These are phyloP conservation scores for crab-eating macaque (Macaca fascicularis) DNA, from an alignment of 2,113 vertebrate species.

Conservation along the genomic window T2T-MFA8v1.1 NC_088390.1:48724501-48725000, in stretches of 20 bases:
- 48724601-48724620: neutral
- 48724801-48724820: neutral
- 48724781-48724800: neutral
- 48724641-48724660: constrained; percentile 18
- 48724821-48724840: neutral
- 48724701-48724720: constrained; percentile 56
- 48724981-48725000: constrained; percentile 54
- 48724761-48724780: neutral
- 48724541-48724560: constrained; percentile 57
- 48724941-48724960: neutral
- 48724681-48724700: constrained; percentile 31
- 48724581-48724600: constrained; percentile 2
- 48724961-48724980: constrained; percentile 41
- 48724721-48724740: constrained; percentile 51
- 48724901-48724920: constrained; percentile 32
- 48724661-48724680: constrained; percentile 23
- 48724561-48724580: constrained; percentile 58
- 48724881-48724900: constrained; percentile 18
- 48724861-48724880: neutral
- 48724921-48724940: neutral
- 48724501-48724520: constrained; percentile 29
- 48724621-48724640: constrained; percentile 39
- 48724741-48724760: neutral
- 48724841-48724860: constrained; percentile 29
- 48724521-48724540: constrained; percentile 49